Conservation (phyloP, 2,797 vertebrate species). For the Gambusia yucatana region DNA sequence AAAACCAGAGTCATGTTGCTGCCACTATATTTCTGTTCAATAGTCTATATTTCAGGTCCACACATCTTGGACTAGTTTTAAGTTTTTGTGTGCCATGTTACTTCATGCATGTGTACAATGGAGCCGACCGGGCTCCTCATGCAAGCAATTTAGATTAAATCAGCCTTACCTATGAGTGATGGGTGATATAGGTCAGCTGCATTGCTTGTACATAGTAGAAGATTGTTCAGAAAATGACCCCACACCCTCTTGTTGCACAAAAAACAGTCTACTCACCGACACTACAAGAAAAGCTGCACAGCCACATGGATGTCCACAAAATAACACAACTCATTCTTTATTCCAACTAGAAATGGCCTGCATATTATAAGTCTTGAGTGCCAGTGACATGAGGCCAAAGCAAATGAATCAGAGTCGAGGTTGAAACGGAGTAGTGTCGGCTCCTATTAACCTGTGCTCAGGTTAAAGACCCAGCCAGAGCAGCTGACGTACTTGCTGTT, state of each 20-base stretch:
- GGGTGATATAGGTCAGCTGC: slow-evolving; percentile 59
- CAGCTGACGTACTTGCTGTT: slow-evolving; percentile 61
- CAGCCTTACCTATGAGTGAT: slow-evolving; percentile 68
- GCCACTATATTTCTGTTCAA: slow-evolving; percentile 30
- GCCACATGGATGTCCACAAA: slow-evolving; percentile 39
- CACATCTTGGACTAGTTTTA: slow-evolving; percentile 34
- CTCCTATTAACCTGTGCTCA: slow-evolving; percentile 70
- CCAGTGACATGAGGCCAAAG: slow-evolving; percentile 80
- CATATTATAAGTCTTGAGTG: slow-evolving; percentile 72
- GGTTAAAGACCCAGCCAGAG: slow-evolving; percentile 52
- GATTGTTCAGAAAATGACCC: slow-evolving; percentile 71
- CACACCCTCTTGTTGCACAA: slow-evolving; percentile 34
- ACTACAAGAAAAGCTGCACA: slow-evolving; percentile 24
- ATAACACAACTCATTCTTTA: slow-evolving; percentile 50
- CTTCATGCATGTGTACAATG: slow-evolving; percentile 39
- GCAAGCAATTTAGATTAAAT: slow-evolving; percentile 72
- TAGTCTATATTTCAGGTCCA: slow-evolving; percentile 37
- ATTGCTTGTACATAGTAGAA: slow-evolving; percentile 57
- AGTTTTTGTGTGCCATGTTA: slow-evolving; percentile 39
- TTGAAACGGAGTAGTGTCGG: slow-evolving; percentile 68
- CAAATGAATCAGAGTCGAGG: slow-evolving; percentile 74
- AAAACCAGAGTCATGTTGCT: slow-evolving; percentile 24
- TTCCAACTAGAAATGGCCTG: slow-evolving; percentile 59
- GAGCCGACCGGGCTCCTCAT: slow-evolving; percentile 53
- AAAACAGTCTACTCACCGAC: slow-evolving; percentile 1